Percentiles rank a stretch among this genome's conserved stretches.
phyloP scores from a whole-genome alignment of 2,888 invertebrate genomes.

The Sepiola atlantica region DNA sequence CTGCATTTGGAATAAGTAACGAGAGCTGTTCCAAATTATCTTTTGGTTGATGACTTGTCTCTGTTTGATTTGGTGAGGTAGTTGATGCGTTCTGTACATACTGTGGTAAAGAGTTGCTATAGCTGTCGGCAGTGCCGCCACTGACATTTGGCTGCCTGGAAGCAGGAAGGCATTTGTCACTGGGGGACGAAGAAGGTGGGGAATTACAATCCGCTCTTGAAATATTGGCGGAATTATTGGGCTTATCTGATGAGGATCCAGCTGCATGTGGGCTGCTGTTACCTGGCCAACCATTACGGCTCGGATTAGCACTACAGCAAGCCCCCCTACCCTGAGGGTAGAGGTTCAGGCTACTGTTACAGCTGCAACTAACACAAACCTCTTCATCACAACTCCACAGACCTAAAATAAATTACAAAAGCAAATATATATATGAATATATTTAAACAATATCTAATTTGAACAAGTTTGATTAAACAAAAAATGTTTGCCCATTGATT shows the following conservation, averaged over 20 bases:
- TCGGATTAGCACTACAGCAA: background rate
- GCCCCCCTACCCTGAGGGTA: background rate
- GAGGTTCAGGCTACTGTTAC: slow-evolving; percentile 49
- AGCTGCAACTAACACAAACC: slow-evolving; percentile 58
- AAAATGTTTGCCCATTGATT: too few species aligned
- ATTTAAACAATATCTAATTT: too few species aligned
- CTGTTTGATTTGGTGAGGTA: background rate
- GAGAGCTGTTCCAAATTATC: slow-evolving; percentile 69
- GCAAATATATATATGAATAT: background rate
- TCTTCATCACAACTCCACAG: slow-evolving; percentile 69
- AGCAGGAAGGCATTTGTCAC: background rate
- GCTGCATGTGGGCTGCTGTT: background rate
- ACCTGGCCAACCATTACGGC: background rate
- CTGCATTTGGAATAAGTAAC: slow-evolving; percentile 63
- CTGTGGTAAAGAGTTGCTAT: background rate
- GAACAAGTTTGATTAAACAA: too few species aligned
- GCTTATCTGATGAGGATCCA: background rate
- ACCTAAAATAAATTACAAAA: slow-evolving; percentile 53
- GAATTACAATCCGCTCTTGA: background rate
- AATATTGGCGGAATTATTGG: background rate
- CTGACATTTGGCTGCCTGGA: background rate
- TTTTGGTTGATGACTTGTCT: slow-evolving; percentile 64
- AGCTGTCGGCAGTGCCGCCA: background rate
- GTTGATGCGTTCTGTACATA: background rate
- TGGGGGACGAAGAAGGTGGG: background rate